phyloP scores from a whole-genome alignment of 2,888 invertebrate genomes.

The Chorisops tibialis region DNA sequence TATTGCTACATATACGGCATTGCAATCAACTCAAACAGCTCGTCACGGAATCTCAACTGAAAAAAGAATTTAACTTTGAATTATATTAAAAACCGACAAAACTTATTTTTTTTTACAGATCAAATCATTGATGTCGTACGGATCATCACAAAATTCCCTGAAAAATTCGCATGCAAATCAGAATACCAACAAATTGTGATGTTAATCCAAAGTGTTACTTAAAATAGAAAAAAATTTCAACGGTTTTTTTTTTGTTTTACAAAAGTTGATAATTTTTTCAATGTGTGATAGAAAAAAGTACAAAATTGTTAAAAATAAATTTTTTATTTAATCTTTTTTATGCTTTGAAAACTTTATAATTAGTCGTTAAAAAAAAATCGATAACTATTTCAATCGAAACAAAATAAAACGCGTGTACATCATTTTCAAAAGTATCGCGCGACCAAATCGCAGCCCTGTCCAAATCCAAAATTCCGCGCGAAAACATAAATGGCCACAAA shows the following conservation, averaged over 20 bases:
- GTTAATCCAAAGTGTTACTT: constrained; percentile 27
- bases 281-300: constrained; percentile 30
- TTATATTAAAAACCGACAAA: neutral
- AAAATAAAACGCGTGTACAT: neutral
- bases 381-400: too few species aligned
- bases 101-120: neutral
- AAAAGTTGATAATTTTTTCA: neutral
- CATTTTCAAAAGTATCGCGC: neutral
- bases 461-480: neutral
- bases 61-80: neutral
- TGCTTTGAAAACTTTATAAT: neutral
- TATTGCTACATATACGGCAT: too few species aligned
- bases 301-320: constrained; percentile 16
- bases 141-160: neutral
- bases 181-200: constrained; percentile 15
- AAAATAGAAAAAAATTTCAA: constrained; percentile 6
- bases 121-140: neutral
- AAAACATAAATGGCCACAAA: constrained; percentile 24
- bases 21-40: too few species aligned
- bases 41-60: neutral
- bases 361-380: too few species aligned
- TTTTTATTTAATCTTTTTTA: neutral
- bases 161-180: too few species aligned
- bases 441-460: too few species aligned
- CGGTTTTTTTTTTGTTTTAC: neutral